Evolutionary conservation across 2,797 vertebrate species (phyloP).

Genomic region (Cetoscarus ocellatus): DNA sequence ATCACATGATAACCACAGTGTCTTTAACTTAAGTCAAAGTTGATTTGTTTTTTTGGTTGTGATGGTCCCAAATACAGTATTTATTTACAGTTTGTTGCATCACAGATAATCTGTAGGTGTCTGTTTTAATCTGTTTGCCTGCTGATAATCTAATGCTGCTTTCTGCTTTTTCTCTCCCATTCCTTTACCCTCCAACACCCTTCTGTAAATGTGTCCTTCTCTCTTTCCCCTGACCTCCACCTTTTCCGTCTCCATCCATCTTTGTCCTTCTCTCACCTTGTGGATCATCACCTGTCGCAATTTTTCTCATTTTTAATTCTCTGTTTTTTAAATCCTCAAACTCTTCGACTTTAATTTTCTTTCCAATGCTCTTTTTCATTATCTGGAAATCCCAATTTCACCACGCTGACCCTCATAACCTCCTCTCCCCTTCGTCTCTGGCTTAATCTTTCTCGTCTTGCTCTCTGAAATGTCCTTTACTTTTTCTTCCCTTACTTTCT

Average conservation of each 20-base stretch:
- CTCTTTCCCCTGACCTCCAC: not conserved
- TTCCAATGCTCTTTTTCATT: not conserved
- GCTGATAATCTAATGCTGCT: conserved; percentile 66
- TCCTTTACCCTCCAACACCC: conserved; percentile 8
- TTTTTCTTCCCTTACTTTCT: not conserved
- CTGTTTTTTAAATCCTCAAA: conserved; percentile 14
- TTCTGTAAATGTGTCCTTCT: conserved; percentile 32
- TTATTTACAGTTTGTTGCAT: conserved; percentile 64
- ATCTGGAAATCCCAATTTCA: not conserved
- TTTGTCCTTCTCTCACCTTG: not conserved
- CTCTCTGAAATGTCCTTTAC: not conserved
- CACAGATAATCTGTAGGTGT: conserved; percentile 65
- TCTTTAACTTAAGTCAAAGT: conserved; percentile 1
- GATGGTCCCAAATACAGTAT: not conserved
- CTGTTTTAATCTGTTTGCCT: conserved; percentile 20
- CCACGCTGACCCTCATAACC: too few relatives aligned
- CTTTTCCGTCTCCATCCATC: not conserved
- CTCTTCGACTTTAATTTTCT: not conserved
- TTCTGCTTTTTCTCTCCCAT: conserved; percentile 56
- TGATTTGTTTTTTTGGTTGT: not conserved
- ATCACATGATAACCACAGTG: too few relatives aligned
- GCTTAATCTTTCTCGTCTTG: too few relatives aligned
- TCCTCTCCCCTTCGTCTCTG: too few relatives aligned
- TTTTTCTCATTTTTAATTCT: not conserved
- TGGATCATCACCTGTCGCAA: conserved; percentile 16